Conservation (phyloP, 2,113 vertebrate genomes). For the Laterallus jamaicensis region DNA sequence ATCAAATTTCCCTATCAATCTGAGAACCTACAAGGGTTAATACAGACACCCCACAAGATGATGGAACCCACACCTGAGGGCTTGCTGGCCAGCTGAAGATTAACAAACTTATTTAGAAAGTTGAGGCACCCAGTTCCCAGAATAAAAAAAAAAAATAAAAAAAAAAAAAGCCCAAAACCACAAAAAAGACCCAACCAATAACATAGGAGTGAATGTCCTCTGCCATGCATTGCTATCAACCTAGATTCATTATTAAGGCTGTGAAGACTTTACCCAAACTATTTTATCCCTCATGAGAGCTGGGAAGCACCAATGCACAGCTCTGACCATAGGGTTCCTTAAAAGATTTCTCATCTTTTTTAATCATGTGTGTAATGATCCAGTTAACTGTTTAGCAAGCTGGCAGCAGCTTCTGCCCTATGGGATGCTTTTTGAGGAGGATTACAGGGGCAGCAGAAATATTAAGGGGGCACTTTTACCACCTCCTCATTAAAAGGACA, state of each 20-base stretch:
- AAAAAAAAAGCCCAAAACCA: not conserved
- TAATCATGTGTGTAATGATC: not conserved
- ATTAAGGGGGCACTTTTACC: not conserved
- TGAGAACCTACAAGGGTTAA: not conserved
- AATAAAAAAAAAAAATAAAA: not conserved
- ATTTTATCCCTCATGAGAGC: not conserved
- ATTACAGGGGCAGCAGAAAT: not conserved
- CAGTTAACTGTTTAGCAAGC: not conserved
- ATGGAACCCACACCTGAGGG: not conserved
- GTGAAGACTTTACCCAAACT: not conserved
- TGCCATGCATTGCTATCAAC: accelerated
- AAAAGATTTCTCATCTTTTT: not conserved
- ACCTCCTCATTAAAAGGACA: not conserved
- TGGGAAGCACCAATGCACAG: not conserved
- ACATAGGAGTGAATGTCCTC: not conserved
- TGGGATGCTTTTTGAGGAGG: not conserved
- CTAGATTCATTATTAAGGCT: not conserved
- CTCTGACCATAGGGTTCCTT: not conserved
- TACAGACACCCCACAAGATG: not conserved
- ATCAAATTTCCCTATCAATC: not conserved
- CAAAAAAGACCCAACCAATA: not conserved
- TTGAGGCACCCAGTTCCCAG: not conserved
- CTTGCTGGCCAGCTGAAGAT: not conserved
- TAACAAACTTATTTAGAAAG: not conserved
- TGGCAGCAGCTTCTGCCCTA: not conserved